phyloP scores from a whole-genome alignment of 2,797 vertebrate species.

The Argyrosomus regius region DNA sequence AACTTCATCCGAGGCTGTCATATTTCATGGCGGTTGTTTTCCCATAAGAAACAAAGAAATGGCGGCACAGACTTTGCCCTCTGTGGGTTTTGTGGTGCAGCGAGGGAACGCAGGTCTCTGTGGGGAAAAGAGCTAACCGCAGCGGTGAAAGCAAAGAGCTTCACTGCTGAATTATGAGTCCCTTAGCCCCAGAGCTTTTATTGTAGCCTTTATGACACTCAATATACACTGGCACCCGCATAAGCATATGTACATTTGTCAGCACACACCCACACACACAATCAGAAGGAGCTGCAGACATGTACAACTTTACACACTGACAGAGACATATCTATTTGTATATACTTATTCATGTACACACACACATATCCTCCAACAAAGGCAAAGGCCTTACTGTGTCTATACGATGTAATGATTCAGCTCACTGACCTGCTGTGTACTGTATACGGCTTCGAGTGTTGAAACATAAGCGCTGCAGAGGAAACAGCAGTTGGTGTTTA shows the following conservation, averaged over 20 bases:
- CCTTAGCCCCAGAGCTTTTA: conserved; percentile 51
- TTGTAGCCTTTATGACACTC: conserved; percentile 60
- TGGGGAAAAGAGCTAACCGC: conserved; percentile 31
- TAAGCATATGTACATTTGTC: conserved; percentile 32
- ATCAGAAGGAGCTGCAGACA: not conserved
- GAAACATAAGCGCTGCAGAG: not conserved
- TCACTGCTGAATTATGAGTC: conserved; percentile 53
- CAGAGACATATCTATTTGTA: not conserved
- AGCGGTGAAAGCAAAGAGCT: conserved; percentile 33
- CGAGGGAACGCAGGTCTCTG: conserved; percentile 24
- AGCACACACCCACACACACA: conserved; percentile 28
- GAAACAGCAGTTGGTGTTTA: not conserved
- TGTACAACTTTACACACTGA: not conserved
- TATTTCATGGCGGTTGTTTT: conserved; percentile 55
- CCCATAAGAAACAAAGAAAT: conserved; percentile 31
- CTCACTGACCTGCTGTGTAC: conserved; percentile 49
- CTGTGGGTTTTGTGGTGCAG: conserved; percentile 45
- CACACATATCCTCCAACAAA: not conserved
- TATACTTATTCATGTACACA: not conserved
- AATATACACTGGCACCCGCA: conserved; percentile 40
- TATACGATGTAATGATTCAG: conserved; percentile 52
- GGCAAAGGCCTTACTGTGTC: not conserved
- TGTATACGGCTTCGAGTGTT: conserved; percentile 2
- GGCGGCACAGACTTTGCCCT: not conserved
- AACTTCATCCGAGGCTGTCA: conserved; percentile 59